phyloP scores from a whole-genome alignment of 2,113 vertebrate genomes.

The Nettapus auritus region DNA sequence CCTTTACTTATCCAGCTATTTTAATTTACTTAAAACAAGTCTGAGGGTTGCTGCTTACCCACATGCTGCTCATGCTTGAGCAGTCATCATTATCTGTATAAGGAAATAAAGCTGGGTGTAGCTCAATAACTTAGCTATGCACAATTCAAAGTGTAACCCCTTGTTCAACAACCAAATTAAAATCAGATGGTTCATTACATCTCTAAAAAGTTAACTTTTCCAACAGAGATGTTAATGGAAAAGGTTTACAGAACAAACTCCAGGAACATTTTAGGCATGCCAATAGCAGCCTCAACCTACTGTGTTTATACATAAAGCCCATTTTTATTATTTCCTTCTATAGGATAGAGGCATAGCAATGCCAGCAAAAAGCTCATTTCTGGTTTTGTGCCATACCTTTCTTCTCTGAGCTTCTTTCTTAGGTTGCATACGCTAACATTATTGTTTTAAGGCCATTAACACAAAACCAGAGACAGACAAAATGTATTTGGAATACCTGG shows the following conservation, averaged over 20 bases:
- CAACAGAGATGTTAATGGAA: slow-evolving; percentile 47
- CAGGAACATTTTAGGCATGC: slow-evolving; percentile 39
- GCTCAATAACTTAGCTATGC: background rate
- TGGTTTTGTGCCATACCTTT: background rate
- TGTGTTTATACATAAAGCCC: slow-evolving; percentile 27
- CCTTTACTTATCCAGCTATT: background rate
- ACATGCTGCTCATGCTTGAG: slow-evolving; percentile 5
- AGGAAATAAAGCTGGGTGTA: slow-evolving; percentile 52
- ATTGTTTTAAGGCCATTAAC: background rate
- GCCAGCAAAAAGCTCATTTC: slow-evolving; percentile 8
- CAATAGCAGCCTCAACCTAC: slow-evolving; percentile 8
- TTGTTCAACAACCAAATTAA: slow-evolving; percentile 53
- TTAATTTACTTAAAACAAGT: background rate
- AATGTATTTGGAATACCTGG: background rate
- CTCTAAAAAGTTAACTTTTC: slow-evolving; percentile 33
- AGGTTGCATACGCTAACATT: background rate
- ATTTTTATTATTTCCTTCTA: slow-evolving; percentile 42
- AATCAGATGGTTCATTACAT: slow-evolving; percentile 65
- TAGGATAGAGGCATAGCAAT: background rate
- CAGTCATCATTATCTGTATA: slow-evolving; percentile 12
- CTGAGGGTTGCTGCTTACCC: slow-evolving; percentile 31
- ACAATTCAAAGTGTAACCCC: slow-evolving; percentile 35
- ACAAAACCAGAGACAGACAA: background rate
- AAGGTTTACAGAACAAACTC: slow-evolving; percentile 56
- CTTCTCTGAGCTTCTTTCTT: background rate